Evolutionary conservation across 2,113 vertebrate species (phyloP), one percentile per base, ranked within the genome.

Genomic region (Poeciliopsis turrubarensis): DNA sequence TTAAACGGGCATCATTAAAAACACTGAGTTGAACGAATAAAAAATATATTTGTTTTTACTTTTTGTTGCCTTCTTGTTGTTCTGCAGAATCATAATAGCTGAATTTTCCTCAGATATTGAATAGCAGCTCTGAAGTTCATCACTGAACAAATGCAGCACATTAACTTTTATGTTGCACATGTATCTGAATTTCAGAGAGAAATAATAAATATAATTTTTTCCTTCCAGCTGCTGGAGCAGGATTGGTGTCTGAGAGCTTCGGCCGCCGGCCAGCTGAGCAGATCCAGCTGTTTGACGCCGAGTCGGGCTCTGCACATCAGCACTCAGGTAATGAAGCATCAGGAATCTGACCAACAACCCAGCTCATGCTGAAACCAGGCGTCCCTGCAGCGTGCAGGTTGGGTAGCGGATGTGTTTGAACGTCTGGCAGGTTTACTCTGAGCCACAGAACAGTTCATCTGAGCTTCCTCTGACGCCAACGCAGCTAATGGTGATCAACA

Each of bases 311-410:
- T 96, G 26, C 92, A 89, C 90, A 80, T 80, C 72, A 66, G 80
- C 83, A 85, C 90, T 57, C 94, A 96, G 95, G 96, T 97, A 92
- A 85, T 72, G 4, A 0, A 0, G 12, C 44, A 15, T 13, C 63
- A 34, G 9, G 10, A 26, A 11, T 6, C 60, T 62, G 11, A 26
- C 29, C 26, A 10, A 30, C 29, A 47, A 15, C 51, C 47, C 8
- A 2, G 7, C 7, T n/a, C 19, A 25, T 22, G 17, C 15, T 19
- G 15, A 4, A 47, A 47, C 51, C 51, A 19, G 51, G 1, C 22
- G 2, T 54, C 1, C 22, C 22, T 54, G 2, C 51, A 54, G 51
- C 15, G 44, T 47, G 44, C 44, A 47, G 44, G 15, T 47, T 4
- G 25, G 19, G 51, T 25, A 54, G 22, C 17, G 15, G 51, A 17